These are phyloP conservation scores for Scolopax mira DNA, from an alignment of 2,113 vertebrate genomes.

Conservation along the genomic window DNA sequence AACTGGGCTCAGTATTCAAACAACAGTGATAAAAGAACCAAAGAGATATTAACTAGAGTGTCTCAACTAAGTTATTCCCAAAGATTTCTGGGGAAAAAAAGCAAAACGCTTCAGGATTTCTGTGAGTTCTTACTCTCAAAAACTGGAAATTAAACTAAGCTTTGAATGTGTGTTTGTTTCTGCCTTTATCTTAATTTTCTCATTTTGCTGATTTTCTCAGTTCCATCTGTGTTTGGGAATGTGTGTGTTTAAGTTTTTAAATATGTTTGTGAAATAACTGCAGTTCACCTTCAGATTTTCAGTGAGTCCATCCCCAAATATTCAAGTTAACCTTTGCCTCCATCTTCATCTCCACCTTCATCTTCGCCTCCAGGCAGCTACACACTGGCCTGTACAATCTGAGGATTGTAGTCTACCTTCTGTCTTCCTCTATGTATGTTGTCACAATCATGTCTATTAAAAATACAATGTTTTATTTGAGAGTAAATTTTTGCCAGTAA, in stretches of 20 bases:
- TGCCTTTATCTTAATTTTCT: background rate
- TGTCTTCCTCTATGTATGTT: background rate
- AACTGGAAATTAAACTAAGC: background rate
- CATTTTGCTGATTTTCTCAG: background rate
- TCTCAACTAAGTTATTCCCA: background rate
- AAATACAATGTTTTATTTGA: background rate
- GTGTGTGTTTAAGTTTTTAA: background rate
- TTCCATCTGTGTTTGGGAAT: background rate
- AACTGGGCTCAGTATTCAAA: background rate
- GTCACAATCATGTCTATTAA: background rate
- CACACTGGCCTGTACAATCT: background rate
- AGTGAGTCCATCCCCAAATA: background rate
- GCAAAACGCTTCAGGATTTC: background rate
- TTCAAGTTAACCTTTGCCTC: background rate
- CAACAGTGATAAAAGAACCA: background rate
- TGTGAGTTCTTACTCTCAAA: background rate
- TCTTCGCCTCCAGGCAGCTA: background rate
- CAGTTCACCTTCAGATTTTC: background rate
- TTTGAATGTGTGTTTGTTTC: background rate
- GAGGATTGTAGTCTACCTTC: background rate
- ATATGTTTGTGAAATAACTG: background rate
- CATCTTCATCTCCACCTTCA: background rate
- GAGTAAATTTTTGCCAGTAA: background rate
- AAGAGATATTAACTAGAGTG: background rate
- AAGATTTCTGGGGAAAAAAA: background rate